Base-by-base conservation (phyloP, 2,888 invertebrate genomes). In the Gisinianus flammeolus region DNA sequence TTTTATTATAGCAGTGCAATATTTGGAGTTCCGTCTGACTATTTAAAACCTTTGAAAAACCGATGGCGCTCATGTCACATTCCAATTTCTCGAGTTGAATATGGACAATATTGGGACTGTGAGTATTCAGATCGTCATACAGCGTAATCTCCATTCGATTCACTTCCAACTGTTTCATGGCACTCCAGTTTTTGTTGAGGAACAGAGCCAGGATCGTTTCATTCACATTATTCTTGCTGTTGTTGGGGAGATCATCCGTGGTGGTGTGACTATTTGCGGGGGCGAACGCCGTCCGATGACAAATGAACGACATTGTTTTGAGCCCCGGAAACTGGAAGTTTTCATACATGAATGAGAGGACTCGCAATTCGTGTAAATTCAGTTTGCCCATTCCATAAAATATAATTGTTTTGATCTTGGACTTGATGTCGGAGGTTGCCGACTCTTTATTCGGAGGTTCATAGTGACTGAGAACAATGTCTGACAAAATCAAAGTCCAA, bases 41-140 rank as follows among this genome's bases (percentile, higher is more conserved):
- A 16, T 66, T 24, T 30, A 66, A 24, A 16, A 66, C 26, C 6
- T 26, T 30, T 3, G 16, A 5, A 28, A 66, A 66, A 10, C 66
- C 66, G 12, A 19, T 8, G 6, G 26, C 66, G 19, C 66, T 66
- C 66, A 66, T 30, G 30, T 66, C 66, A 66, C 66, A 66, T 28
- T 66, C 66, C 28, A 66, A 30, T 28, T 66, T 66, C 26, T 26
- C 66, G 24, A 66, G 66, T 24, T 66, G 66, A 30, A 66, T 66
- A 66, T 66, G 10, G 8, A 66, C 66, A 16, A 66, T 66, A 8
- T 66, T 66, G 4, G 66, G 66, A 66, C 66, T 28, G 8, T 28
- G 26, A 6, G 4, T 19, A 16, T 26, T 66, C 8, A 6, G 16
- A 16, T 26, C 28, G 28, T 66, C 66, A 28, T 66, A 66, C 12